Evolutionary conservation across 2,888 invertebrate species (phyloP).

Genomic region (Helicoverpa assulta): DNA sequence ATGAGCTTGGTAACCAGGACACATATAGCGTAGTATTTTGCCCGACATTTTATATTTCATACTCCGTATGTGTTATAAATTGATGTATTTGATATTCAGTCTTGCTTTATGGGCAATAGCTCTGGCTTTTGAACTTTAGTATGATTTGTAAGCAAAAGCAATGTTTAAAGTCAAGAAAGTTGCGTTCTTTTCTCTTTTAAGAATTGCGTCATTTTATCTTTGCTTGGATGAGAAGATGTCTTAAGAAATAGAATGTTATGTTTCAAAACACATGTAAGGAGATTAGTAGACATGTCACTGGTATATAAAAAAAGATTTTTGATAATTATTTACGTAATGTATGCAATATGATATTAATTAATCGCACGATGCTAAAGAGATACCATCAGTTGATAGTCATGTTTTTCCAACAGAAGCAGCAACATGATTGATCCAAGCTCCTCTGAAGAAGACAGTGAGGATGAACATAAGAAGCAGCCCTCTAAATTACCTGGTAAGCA

Average conservation of each 20-base stretch:
- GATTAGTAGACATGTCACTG: too few species aligned
- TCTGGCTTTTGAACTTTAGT: conserved; percentile 29
- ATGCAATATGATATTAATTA: too few species aligned
- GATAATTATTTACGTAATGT: not conserved
- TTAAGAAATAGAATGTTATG: not conserved
- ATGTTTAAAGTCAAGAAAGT: not conserved
- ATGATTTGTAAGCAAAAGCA: conserved; percentile 4
- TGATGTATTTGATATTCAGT: conserved; percentile 49
- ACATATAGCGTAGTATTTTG: conserved; percentile 29
- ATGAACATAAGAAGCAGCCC: conserved; percentile 93
- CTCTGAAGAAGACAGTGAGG: conserved; percentile 98
- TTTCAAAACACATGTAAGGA: too few species aligned
- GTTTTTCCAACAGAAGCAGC: conserved; percentile 60
- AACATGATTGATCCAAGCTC: conserved; percentile 98
- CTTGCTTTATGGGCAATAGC: conserved; percentile 37
- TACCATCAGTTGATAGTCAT: not conserved
- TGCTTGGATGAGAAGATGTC: not conserved
- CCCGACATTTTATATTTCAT: conserved; percentile 50
- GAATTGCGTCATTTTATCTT: not conserved
- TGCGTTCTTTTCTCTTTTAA: not conserved
- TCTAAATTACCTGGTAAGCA: conserved; percentile 80
- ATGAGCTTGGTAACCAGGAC: conserved; percentile 42
- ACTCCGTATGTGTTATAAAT: conserved; percentile 56
- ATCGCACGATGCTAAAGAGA: too few species aligned
- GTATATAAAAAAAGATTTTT: not conserved